These are phyloP conservation scores for Ochotona princeps DNA, from an alignment of 2,113 vertebrate genomes.

Conservation along the genomic window DNA sequence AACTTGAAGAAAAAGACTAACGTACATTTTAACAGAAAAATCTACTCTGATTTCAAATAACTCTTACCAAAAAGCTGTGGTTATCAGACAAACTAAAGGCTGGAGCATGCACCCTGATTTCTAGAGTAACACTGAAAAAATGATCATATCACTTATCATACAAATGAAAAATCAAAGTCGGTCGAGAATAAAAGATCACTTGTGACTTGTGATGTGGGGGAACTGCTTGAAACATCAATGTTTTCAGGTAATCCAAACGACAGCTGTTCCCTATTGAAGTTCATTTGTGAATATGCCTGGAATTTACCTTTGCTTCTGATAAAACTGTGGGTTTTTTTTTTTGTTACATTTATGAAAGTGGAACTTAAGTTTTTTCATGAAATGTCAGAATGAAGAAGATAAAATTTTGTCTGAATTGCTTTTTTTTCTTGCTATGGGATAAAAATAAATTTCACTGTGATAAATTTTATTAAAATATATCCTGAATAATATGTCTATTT, in stretches of 20 bases:
- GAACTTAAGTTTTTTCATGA: background rate
- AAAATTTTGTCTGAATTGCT: background rate
- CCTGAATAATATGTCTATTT: background rate
- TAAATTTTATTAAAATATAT: background rate
- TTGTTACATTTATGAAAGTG: background rate
- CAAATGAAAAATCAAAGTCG: constrained; percentile 22
- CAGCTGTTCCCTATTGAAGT: background rate
- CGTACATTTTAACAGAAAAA: background rate
- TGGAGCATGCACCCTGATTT: background rate
- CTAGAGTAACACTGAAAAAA: background rate
- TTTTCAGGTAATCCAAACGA: background rate
- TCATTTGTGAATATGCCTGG: background rate
- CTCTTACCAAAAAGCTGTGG: background rate
- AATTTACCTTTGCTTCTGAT: background rate
- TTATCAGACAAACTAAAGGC: background rate
- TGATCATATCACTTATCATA: background rate
- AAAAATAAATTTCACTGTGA: background rate
- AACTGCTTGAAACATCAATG: background rate
- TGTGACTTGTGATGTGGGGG: background rate
- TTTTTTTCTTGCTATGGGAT: background rate
- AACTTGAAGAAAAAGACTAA: background rate
- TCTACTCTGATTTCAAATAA: background rate
- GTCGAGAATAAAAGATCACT: background rate
- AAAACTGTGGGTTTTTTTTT: background rate
- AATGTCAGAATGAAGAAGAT: background rate